phyloP scores from a whole-genome alignment of 2,888 invertebrate genomes.

The Leistus spinibarbis region DNA sequence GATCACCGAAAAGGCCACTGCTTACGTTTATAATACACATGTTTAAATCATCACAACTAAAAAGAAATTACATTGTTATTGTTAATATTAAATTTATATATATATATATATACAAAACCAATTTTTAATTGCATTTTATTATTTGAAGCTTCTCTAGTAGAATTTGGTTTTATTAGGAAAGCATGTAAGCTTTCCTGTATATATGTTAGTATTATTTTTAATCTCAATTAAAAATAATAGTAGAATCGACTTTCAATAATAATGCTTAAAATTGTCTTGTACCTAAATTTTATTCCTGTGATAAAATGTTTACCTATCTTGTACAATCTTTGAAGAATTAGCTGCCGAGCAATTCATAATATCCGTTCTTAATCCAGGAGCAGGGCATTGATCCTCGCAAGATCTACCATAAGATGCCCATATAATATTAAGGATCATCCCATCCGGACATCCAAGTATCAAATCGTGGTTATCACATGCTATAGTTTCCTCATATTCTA shows the following conservation, averaged over 20 bases:
- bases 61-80: no score
- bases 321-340: not conserved
- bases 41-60: not conserved
- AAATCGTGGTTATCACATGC: not conserved
- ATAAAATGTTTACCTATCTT: not conserved
- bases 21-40: not conserved
- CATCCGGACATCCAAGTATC: not conserved
- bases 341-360: not conserved
- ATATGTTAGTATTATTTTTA: no score
- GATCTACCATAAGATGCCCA: not conserved
- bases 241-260: no score
- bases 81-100: no score
- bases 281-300: no score
- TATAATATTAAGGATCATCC: not conserved
- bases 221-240: no score
- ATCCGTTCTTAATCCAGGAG: slow-evolving; percentile 3
- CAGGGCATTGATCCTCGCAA: not conserved
- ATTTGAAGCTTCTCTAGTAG: no score
- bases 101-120: no score
- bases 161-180: no score
- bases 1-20: not conserved
- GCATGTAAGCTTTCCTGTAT: no score
- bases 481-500: not conserved
- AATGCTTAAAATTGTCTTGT: no score
- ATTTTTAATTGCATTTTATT: no score